phyloP scores from a whole-genome alignment of 2,888 invertebrate species.

The Cephus nigrinus region DNA sequence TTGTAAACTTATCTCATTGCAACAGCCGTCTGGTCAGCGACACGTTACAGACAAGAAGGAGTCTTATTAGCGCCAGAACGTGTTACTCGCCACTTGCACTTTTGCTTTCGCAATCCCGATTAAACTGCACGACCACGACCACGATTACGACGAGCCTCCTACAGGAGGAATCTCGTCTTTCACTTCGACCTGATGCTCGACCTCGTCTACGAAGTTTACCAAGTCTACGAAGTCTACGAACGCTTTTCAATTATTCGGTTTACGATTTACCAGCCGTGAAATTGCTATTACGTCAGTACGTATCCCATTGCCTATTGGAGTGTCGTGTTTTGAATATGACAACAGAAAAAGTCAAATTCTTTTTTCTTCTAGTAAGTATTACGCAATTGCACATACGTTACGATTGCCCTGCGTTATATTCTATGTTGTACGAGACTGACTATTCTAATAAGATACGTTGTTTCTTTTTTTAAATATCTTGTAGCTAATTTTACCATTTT shows the following conservation, averaged over 20 bases:
- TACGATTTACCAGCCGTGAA: background rate
- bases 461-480: background rate
- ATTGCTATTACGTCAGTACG: background rate
- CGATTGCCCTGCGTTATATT: background rate
- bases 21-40: slow-evolving; percentile 46
- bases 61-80: slow-evolving; percentile 26
- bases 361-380: background rate
- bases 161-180: background rate
- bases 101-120: slow-evolving; percentile 37
- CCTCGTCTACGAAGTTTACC: background rate
- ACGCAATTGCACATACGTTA: background rate
- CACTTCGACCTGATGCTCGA: background rate
- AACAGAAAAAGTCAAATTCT: background rate
- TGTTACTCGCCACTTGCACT: background rate
- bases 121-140: slow-evolving; percentile 12
- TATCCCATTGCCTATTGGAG: background rate
- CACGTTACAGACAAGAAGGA: slow-evolving; percentile 36
- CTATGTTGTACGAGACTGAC: background rate
- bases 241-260: background rate
- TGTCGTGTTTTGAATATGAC: too few species aligned
- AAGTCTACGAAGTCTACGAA: background rate
- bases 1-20: slow-evolving; percentile 38
- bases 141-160: background rate
- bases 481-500: background rate
- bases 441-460: background rate